phyloP scores from a whole-genome alignment of 2,888 invertebrate species.

The Pollenia angustigena region DNA sequence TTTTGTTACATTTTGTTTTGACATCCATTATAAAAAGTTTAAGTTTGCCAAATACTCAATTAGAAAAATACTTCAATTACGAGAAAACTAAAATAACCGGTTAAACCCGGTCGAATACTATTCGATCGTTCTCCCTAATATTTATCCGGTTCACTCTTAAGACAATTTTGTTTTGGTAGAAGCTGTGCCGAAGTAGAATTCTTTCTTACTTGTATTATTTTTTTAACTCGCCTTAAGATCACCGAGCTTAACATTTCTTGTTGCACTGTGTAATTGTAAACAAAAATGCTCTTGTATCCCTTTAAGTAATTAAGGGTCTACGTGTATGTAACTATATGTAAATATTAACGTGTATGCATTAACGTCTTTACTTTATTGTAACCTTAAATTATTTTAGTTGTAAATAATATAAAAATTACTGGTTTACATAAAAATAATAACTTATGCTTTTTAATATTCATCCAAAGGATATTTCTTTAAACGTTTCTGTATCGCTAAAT shows the following conservation, averaged over 20 bases:
- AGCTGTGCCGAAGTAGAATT: too few species aligned
- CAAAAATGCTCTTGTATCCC: neutral
- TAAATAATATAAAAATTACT: slow-evolving; percentile 38
- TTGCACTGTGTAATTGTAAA: slow-evolving; percentile 14
- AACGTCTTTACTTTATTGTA: slow-evolving; percentile 37
- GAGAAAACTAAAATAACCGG: too few species aligned
- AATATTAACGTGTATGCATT: neutral
- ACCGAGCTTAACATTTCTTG: neutral
- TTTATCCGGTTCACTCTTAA: too few species aligned
- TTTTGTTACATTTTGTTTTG: too few species aligned
- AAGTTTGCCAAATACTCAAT: too few species aligned
- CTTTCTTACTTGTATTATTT: too few species aligned
- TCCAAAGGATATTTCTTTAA: slow-evolving; percentile 7
- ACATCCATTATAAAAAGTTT: too few species aligned
- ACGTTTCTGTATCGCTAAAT: neutral
- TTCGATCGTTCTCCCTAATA: too few species aligned
- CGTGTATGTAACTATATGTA: neutral
- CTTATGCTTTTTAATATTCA: slow-evolving; percentile 10
- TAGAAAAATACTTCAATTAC: too few species aligned
- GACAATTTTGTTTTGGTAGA: too few species aligned
- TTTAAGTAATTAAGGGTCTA: neutral
- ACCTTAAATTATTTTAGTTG: slow-evolving; percentile 55
- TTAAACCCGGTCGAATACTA: too few species aligned
- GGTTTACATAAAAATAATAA: neutral
- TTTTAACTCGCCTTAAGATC: too few species aligned